Evolutionary conservation across 2,888 invertebrate genomes (phyloP), one percentile per base, ranked within the genome.

Genomic region (Apantesis nais): DNA sequence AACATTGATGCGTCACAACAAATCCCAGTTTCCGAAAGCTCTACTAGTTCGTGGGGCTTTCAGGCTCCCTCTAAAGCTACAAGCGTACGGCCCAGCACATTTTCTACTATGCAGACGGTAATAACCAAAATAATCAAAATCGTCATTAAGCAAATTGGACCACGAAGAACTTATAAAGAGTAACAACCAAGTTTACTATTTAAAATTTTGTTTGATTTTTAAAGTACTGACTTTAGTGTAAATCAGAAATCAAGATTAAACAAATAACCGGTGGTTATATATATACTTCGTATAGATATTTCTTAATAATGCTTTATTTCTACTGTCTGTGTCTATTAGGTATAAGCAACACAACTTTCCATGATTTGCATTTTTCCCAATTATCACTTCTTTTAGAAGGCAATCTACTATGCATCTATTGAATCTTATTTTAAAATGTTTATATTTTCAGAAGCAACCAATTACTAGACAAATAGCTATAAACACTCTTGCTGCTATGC

Each of bases 381-480:
- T 2, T n/a, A 52, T 52, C 11, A 22, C 4, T 16, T 5, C 3
- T 64, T 48, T 16, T 14, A 25, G 19, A 3, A 29, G 25, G 29
- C 8, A 29, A 1, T 7, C 11, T 12, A 29, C 11, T 44, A 22
- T 31, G n/a, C 22, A 22, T 48, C 4, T 34, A 7, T 22, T 14
- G 1, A 22, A 11, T 19, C 16, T 48, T 39, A 62, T 62, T 39
- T 11, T 11, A 22, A 41, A 7, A 19, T 44, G 2, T 66, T 34
- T 60, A 7, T 31, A 3, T 39, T 80, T 93, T 68, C 88, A 95
- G 95, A 94, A 93, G 76, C 94, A 91, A 78, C 93, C 93, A 44
- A 89, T 95, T 55, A 93, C 94, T 39, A 93, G 97, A 71, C 96
- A 97, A 87, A 96, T 97, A 78, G 97, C 97, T 63, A 95, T 97